Percentiles rank a stretch among this genome's conserved stretches.
Evolutionary conservation across 2,113 vertebrate genomes (phyloP).

Genomic region (Epinephelus cyanopodus): DNA sequence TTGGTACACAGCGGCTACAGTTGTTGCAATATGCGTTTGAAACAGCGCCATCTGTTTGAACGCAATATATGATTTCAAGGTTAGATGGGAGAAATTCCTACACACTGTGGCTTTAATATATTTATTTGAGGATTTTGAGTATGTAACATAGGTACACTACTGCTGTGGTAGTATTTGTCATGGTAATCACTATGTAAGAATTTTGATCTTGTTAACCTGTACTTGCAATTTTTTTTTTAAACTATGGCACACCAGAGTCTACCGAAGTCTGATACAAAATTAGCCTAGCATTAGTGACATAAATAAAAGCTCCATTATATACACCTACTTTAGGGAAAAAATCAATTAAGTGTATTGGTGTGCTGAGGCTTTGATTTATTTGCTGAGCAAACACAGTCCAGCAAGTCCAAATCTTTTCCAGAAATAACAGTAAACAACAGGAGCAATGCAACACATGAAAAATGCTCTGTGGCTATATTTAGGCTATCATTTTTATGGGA

Average conservation of each 20-base stretch:
- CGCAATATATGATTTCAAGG: no score
- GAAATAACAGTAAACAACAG: conserved; percentile 17
- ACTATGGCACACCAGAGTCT: background rate
- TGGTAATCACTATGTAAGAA: background rate
- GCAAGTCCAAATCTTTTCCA: background rate
- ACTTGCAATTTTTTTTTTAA: background rate
- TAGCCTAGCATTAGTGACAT: background rate
- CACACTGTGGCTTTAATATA: no score
- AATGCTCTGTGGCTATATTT: conserved; percentile 35
- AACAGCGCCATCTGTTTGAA: no score
- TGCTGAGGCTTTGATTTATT: conserved; percentile 50
- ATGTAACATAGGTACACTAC: background rate
- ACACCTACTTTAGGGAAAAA: background rate
- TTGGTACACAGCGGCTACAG: no score
- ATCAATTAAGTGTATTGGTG: background rate
- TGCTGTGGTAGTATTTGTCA: background rate
- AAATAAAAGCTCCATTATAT: background rate
- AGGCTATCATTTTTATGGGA: conserved; percentile 34
- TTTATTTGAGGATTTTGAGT: background rate
- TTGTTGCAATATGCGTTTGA: no score
- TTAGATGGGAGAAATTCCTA: no score
- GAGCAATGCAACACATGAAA: background rate
- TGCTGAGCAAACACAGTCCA: conserved; percentile 16
- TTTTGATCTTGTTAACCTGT: background rate
- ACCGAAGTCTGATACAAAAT: background rate